A percentile compares a stretch with the other conserved stretches of the same genome.
Evolutionary conservation across 2,888 invertebrate genomes (phyloP).

Genomic region (Linnaemya vulpina): DNA sequence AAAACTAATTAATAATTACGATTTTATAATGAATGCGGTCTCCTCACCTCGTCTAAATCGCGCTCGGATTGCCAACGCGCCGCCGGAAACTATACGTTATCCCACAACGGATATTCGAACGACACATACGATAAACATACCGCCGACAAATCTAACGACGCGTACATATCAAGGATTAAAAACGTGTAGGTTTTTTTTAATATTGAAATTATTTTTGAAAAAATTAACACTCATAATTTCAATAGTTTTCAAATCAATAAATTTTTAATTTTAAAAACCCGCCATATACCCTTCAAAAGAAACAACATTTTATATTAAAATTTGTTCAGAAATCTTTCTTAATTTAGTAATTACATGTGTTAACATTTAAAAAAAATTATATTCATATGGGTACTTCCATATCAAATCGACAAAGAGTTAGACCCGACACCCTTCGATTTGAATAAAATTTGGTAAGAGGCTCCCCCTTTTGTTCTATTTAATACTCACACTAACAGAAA

Average conservation of each 20-base stretch:
- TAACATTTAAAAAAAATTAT: too few relatives aligned
- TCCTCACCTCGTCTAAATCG: constrained; percentile 77
- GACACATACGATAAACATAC: constrained; percentile 71
- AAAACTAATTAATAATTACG: neutral
- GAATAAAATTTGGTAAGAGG: too few relatives aligned
- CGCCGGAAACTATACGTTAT: constrained; percentile 68
- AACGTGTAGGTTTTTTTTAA: constrained; percentile 75
- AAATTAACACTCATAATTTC: neutral
- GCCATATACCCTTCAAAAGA: too few relatives aligned
- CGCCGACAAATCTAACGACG: constrained; percentile 61
- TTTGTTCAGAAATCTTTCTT: too few relatives aligned
- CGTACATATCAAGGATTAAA: constrained; percentile 78
- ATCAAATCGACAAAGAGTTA: too few relatives aligned
- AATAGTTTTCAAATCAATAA: neutral
- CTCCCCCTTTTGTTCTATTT: too few relatives aligned
- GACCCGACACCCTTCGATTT: too few relatives aligned
- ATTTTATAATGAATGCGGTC: constrained; percentile 75
- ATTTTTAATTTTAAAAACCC: too few relatives aligned
- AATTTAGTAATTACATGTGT: too few relatives aligned
- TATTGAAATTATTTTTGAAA: neutral
- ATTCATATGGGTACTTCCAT: too few relatives aligned
- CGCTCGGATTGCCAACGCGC: constrained; percentile 72
- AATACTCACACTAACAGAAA: too few relatives aligned
- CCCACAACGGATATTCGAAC: constrained; percentile 75
- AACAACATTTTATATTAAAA: too few relatives aligned